phyloP scores from a whole-genome alignment of 2,797 vertebrate genomes.

The Periparus ater region DNA sequence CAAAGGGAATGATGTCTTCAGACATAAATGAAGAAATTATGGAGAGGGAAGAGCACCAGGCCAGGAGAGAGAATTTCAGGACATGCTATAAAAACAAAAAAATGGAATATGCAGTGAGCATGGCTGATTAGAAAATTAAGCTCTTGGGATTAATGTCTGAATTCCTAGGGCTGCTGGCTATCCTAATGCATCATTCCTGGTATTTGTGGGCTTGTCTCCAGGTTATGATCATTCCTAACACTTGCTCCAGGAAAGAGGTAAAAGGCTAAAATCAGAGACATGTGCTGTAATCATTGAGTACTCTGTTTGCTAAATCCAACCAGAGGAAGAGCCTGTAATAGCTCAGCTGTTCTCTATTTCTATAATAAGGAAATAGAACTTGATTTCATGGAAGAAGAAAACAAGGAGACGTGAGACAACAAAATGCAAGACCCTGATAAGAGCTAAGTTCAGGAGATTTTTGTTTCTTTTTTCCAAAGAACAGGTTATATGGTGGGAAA shows the following conservation, averaged over 20 bases:
- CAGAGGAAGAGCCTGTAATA: constrained; percentile 17
- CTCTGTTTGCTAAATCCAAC: constrained; percentile 41
- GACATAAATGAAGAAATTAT: neutral
- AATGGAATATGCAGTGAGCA: neutral
- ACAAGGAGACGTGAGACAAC: neutral
- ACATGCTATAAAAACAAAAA: neutral
- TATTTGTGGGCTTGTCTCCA: constrained; percentile 2
- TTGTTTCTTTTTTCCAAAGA: neutral
- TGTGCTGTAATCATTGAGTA: constrained; percentile 12
- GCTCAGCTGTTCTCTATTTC: constrained; percentile 46
- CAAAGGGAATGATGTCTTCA: neutral
- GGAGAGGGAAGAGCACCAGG: neutral
- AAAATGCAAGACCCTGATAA: neutral
- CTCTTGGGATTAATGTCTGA: constrained; percentile 11
- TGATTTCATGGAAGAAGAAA: constrained; percentile 45
- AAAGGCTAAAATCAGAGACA: constrained; percentile 52
- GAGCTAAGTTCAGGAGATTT: neutral
- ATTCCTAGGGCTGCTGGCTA: constrained; percentile 13
- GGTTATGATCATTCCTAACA: neutral
- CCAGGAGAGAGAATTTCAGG: neutral
- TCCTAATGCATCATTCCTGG: neutral
- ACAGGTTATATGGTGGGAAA: neutral
- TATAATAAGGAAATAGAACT: constrained; percentile 59
- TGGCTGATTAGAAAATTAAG: neutral
- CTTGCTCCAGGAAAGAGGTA: constrained; percentile 31